Evolutionary conservation across 2,888 invertebrate species (phyloP).

Genomic region (Charanyca ferruginea): DNA sequence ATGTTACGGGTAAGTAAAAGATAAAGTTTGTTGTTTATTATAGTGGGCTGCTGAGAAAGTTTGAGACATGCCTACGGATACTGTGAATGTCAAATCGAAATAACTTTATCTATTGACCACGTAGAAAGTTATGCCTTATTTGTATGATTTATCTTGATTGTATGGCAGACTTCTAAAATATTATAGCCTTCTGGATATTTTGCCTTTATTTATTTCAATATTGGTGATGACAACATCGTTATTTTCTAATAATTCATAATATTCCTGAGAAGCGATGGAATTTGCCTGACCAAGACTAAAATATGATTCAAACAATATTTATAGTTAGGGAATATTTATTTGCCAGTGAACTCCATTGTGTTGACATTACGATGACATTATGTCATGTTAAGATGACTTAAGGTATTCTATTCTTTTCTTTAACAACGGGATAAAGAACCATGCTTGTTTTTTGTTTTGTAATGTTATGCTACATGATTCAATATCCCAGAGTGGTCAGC

Average conservation of each 20-base stretch:
- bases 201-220: background rate
- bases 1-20: conserved; percentile 59
- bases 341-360: conserved; percentile 6
- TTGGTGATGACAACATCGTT: background rate
- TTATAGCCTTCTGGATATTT: background rate
- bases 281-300: conserved; percentile 9
- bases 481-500: background rate
- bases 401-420: conserved; percentile 2
- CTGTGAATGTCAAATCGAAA: conserved; percentile 44
- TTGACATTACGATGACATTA: conserved; percentile 14
- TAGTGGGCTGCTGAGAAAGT: conserved; percentile 57
- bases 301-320: conserved; percentile 28
- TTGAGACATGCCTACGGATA: conserved; percentile 44
- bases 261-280: conserved; percentile 5
- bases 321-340: conserved; percentile 8
- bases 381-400: conserved; percentile 3
- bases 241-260: background rate
- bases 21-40: conserved; percentile 65
- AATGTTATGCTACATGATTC: background rate
- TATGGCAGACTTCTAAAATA: conserved; percentile 20
- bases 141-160: conserved; percentile 34
- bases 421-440: background rate
- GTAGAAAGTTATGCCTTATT: conserved; percentile 50
- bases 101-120: conserved; percentile 53
- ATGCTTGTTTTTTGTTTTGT: background rate